These are phyloP conservation scores for Hololepta plana DNA, from an alignment of 2,888 invertebrate species.

Conservation along the genomic window DNA sequence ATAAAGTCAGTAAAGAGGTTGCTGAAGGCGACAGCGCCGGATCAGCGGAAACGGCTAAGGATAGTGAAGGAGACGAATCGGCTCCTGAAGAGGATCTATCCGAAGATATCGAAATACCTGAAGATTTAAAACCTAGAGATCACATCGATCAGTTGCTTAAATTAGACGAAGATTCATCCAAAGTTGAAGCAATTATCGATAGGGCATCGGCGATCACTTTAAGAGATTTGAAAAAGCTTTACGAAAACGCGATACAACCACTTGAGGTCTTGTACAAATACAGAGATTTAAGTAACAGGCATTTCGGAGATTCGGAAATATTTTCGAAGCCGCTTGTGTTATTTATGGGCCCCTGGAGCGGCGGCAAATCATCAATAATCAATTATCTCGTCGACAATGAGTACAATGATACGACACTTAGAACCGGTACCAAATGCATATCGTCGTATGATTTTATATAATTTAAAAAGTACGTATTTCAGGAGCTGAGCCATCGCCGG, in stretches of 20 bases:
- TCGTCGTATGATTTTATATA: background rate
- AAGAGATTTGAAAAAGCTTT: slow-evolving; percentile 68
- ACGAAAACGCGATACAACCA: slow-evolving; percentile 76
- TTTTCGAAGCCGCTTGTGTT: slow-evolving; percentile 84
- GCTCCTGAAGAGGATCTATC: slow-evolving; percentile 34
- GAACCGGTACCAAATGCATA: no score
- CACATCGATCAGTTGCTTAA: slow-evolving; percentile 67
- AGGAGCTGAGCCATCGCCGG: slow-evolving; percentile 90
- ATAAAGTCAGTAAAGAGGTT: slow-evolving; percentile 9
- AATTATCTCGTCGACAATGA: slow-evolving; percentile 83
- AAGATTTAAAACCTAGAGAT: slow-evolving; percentile 57
- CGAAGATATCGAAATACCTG: slow-evolving; percentile 55
- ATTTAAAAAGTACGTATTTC: slow-evolving; percentile 9
- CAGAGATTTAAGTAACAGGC: slow-evolving; percentile 77
- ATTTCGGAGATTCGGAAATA: slow-evolving; percentile 87
- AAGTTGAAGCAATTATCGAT: slow-evolving; percentile 49
- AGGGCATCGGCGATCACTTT: slow-evolving; percentile 61
- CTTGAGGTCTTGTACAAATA: slow-evolving; percentile 83
- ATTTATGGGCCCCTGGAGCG: slow-evolving; percentile 94
- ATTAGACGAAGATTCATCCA: slow-evolving; percentile 56
- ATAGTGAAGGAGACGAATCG: slow-evolving; percentile 16
- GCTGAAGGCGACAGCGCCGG: slow-evolving; percentile 7
- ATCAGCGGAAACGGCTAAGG: slow-evolving; percentile 4
- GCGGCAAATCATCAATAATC: slow-evolving; percentile 86
- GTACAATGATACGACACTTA: slow-evolving; percentile 61